phyloP scores from a whole-genome alignment of 2,888 invertebrate genomes.

The Gisinianus flammeolus region DNA sequence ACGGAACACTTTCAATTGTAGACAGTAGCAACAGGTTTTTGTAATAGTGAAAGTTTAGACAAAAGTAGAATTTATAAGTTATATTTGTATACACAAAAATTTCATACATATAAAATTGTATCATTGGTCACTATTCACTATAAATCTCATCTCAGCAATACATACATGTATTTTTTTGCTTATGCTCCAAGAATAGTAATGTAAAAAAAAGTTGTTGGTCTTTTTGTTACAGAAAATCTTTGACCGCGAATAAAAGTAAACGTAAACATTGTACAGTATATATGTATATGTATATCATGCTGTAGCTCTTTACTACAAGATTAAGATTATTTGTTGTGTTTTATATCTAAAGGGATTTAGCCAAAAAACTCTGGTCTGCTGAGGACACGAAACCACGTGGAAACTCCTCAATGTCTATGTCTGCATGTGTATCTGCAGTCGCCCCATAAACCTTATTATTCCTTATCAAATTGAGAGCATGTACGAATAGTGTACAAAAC shows the following conservation, averaged over 20 bases:
- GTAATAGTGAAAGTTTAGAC: background rate
- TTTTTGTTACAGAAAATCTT: slow-evolving; percentile 13
- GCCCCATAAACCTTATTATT: slow-evolving; percentile 11
- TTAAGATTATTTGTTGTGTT: too few species aligned
- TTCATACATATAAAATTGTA: background rate
- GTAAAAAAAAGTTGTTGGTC: background rate
- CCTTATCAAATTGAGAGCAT: slow-evolving; percentile 6
- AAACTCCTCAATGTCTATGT: background rate
- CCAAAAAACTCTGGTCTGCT: too few species aligned
- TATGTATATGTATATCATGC: background rate
- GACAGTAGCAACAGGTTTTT: background rate
- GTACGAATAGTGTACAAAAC: background rate
- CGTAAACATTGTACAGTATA: background rate
- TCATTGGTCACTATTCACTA: background rate
- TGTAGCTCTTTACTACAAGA: background rate
- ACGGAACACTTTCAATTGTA: background rate
- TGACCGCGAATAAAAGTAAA: background rate
- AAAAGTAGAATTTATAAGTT: background rate
- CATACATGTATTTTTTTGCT: background rate
- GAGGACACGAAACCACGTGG: background rate
- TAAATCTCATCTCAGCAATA: background rate
- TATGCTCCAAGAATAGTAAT: background rate
- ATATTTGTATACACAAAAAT: background rate
- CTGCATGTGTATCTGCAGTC: background rate
- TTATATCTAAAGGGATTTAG: too few species aligned